These are phyloP conservation scores for Tetragonisca angustula DNA, from an alignment of 2,888 invertebrate species.

Conservation along the genomic window DNA sequence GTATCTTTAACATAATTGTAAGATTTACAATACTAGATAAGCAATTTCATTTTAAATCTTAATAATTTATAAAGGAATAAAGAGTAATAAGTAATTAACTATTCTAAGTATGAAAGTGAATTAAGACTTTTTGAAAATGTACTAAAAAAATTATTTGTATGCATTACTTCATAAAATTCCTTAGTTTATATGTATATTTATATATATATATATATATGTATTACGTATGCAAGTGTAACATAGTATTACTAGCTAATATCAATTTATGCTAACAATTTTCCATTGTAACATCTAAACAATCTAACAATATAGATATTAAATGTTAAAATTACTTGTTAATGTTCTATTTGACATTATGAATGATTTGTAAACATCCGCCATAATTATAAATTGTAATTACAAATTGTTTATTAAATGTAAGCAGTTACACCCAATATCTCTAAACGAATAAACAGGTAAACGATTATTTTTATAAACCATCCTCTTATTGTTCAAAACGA, in stretches of 20 bases:
- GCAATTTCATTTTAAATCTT: no score
- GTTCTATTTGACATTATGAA: background rate
- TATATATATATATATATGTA: background rate
- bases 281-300: background rate
- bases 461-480: slow-evolving; percentile 37
- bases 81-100: background rate
- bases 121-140: background rate
- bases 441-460: slow-evolving; percentile 22
- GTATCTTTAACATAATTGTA: background rate
- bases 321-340: background rate
- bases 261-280: background rate
- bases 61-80: background rate
- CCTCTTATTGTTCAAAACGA: no score
- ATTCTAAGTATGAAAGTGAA: background rate
- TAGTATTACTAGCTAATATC: background rate
- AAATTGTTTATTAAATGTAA: slow-evolving; percentile 3
- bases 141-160: background rate
- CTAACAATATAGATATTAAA: background rate
- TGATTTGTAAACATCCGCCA: background rate
- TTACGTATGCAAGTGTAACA: background rate
- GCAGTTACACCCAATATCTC: slow-evolving; percentile 14
- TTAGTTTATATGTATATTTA: background rate
- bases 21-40: no score
- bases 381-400: background rate
- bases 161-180: background rate